These are phyloP conservation scores for Eledona agricola DNA, from an alignment of 2,888 invertebrate genomes.

Conservation along the genomic window DNA sequence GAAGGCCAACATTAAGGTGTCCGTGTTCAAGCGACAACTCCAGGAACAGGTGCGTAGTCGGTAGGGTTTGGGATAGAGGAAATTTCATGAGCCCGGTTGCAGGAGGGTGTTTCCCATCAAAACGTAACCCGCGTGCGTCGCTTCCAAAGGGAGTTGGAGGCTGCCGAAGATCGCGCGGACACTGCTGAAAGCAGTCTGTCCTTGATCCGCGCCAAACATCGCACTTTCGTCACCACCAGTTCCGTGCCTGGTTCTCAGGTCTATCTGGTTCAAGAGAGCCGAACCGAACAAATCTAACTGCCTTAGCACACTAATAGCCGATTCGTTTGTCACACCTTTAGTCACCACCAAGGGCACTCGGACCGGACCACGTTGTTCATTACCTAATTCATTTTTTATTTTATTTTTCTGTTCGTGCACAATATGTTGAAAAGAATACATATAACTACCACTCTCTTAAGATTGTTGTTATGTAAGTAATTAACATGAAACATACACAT, in stretches of 20 bases:
- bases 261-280: conserved; percentile 88
- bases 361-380: conserved; percentile 30
- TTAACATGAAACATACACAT: conserved; percentile 51
- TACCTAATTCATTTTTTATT: conserved; percentile 47
- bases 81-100: conserved; percentile 43
- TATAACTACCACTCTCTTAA: conserved; percentile 54
- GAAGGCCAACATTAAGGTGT: conserved; percentile 86
- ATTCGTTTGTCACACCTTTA: conserved; percentile 12
- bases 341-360: conserved; percentile 15
- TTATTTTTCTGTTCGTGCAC: conserved; percentile 57
- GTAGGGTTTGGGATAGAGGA: conserved; percentile 2
- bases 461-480: conserved; percentile 37
- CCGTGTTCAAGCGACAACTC: conserved; percentile 95
- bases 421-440: conserved; percentile 50
- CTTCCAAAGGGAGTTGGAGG: conserved; percentile 98
- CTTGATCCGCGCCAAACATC: conserved; percentile 97
- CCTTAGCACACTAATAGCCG: conserved; percentile 36
- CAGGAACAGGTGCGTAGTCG: conserved; percentile 79
- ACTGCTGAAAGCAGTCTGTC: conserved; percentile 93
- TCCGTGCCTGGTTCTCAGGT: conserved; percentile 92
- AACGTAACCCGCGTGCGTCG: conserved; percentile 95
- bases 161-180: conserved; percentile 96
- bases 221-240: conserved; percentile 95
- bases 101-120: conserved; percentile 93
- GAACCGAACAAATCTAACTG: conserved; percentile 59